phyloP scores from a whole-genome alignment of 2,113 vertebrate genomes.

The Rhipidura dahli region DNA sequence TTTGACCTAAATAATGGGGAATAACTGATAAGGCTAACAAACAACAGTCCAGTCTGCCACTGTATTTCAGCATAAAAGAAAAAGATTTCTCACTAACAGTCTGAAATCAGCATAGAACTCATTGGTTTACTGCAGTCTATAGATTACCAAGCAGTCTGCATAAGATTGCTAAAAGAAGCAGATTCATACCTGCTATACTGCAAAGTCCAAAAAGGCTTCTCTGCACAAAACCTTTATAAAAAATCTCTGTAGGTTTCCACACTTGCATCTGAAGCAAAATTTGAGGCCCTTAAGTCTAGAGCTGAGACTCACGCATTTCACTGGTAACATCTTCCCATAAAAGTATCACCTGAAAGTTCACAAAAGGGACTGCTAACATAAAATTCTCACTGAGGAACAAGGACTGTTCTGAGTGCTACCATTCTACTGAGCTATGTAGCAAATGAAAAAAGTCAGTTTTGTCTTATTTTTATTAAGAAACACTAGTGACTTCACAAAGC shows the following conservation, averaged over 20 bases:
- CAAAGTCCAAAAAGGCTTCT: background rate
- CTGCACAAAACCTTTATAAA: background rate
- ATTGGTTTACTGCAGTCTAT: background rate
- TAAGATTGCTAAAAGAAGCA: background rate
- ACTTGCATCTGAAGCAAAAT: background rate
- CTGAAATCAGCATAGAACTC: background rate
- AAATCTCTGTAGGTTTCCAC: background rate
- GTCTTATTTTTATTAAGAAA: background rate
- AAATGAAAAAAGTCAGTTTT: background rate
- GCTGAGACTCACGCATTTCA: background rate
- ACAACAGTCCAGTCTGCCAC: background rate
- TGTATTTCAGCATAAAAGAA: background rate
- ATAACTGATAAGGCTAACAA: background rate
- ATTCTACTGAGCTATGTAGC: background rate
- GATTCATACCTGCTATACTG: background rate
- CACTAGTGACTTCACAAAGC: background rate
- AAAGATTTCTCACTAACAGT: background rate
- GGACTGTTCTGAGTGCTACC: accelerated
- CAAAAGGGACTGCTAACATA: background rate
- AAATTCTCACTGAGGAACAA: background rate
- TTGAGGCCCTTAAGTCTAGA: background rate
- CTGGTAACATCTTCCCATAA: background rate
- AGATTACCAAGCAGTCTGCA: background rate
- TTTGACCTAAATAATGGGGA: background rate
- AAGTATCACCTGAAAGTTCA: background rate